Evolutionary conservation across 2,797 vertebrate species (phyloP), one percentile per base, ranked within the genome.

Genomic region (Agapornis canus): DNA sequence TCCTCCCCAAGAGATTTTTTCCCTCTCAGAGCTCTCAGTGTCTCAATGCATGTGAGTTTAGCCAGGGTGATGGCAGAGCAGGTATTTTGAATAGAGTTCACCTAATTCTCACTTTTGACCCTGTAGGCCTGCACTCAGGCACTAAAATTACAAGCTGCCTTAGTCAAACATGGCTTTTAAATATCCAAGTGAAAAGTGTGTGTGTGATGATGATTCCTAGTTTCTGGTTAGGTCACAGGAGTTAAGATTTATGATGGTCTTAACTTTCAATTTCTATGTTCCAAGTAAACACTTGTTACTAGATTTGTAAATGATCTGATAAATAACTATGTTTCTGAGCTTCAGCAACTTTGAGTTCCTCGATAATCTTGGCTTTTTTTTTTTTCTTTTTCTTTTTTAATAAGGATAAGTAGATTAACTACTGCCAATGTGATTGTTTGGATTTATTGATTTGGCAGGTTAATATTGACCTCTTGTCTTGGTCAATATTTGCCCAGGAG

Each of bases 371-470:
- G 56, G 9, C 8, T 39, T 70, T 12, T 23, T 16, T 21, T 51
- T 4, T 21, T 29, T 66, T 47, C 11, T 63, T 76, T 80, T 72
- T 56, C 9, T 56, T 26, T 32, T 56, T 7, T 35, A 13, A 64
- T 60, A 88, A 64, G 14, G 31, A n/a, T 54, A 86, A 89, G 21
- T 20, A 82, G 32, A 65, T 86, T 72, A 86, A 91, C 60, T 72
- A 68, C 40, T 63, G 59, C 73, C 66, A 56, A n/a, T 52, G 32
- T 35, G 78, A 76, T 68, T n/a, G 31, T 76, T 82, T 82, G 39
- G 59, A 86, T 93, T 93, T 94, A 81, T 86, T 86, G 84, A 71
- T 90, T 78, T 91, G 83, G 82, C 61, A 91, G 48, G 85, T 92
- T 84, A 89, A 86, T 92, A 52, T 7, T 94, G 82, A 95, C 56